These are phyloP conservation scores for Poecilia wingei DNA, from an alignment of 2,797 vertebrate genomes.

Conservation along the genomic window DNA sequence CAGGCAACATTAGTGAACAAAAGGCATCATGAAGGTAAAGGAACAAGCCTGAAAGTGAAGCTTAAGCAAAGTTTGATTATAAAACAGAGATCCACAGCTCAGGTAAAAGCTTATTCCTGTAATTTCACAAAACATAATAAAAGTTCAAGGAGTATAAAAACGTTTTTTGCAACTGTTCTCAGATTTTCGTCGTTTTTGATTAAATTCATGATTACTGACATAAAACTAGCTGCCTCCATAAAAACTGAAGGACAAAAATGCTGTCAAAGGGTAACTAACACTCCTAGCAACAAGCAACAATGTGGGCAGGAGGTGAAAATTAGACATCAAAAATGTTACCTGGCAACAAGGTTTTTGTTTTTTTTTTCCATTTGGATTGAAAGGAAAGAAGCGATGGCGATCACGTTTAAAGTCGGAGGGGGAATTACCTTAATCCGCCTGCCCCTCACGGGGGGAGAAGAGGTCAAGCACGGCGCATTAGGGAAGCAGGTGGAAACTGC, in stretches of 20 bases:
- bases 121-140: not conserved
- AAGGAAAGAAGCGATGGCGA: constrained; percentile 25
- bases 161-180: not conserved
- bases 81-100: not conserved
- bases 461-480: constrained; percentile 2
- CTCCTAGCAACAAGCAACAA: constrained; percentile 59
- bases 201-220: too few species aligned
- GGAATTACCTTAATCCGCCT: constrained; percentile 23
- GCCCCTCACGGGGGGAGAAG: constrained; percentile 21
- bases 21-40: too few species aligned
- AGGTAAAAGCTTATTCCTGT: not conserved
- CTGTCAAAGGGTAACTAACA: constrained; percentile 56
- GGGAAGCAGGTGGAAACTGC: constrained; percentile 2
- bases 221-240: not conserved
- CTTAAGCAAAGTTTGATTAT: not conserved
- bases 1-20: too few species aligned
- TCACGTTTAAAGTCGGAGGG: constrained; percentile 15
- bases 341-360: constrained; percentile 49
- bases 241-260: constrained; percentile 41
- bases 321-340: constrained; percentile 42
- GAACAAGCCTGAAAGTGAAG: not conserved
- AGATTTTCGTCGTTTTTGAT: not conserved
- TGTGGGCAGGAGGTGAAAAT: constrained; percentile 41
- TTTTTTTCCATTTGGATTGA: constrained; percentile 11
- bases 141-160: not conserved